Evolutionary conservation across 2,113 vertebrate genomes (phyloP).

Genomic region (Ancistrus triradiatus): DNA sequence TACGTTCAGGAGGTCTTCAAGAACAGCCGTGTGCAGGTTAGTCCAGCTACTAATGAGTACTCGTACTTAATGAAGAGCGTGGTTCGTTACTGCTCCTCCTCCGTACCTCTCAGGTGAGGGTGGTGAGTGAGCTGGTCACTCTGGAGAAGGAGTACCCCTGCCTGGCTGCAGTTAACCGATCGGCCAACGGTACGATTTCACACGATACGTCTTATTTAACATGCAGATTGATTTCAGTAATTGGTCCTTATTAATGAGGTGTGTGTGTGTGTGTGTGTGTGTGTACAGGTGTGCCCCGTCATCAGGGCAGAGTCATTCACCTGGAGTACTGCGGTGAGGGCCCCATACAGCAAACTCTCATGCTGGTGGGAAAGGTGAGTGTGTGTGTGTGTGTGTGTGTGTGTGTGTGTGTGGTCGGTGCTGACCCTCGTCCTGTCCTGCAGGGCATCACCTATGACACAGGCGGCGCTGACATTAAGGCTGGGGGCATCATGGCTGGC

Average conservation of each 20-base stretch:
- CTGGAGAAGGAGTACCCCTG: conserved; percentile 74
- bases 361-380: conserved; percentile 76
- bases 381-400: neutral
- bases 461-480: conserved; percentile 77
- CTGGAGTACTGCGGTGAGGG: conserved; percentile 71
- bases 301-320: conserved; percentile 72
- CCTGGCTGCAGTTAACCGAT: conserved; percentile 76
- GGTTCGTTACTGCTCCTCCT: neutral
- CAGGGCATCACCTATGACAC: conserved; percentile 80
- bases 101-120: conserved; percentile 56
- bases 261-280: conserved; percentile 23
- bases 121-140: conserved; percentile 56
- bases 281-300: conserved; percentile 65
- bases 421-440: neutral
- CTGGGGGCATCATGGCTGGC: conserved; percentile 74
- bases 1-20: conserved; percentile 67
- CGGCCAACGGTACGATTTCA: conserved; percentile 63
- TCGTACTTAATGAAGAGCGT: too few relatives aligned
- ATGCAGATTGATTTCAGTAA: neutral
- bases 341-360: conserved; percentile 62
- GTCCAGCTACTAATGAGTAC: neutral
- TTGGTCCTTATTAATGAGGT: neutral
- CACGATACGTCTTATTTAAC: neutral
- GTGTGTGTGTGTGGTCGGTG: neutral
- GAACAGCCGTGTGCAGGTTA: conserved; percentile 64